These are phyloP conservation scores for Parotocinclus haroldoi DNA, from an alignment of 2,797 vertebrate species.

Conservation along the genomic window DNA sequence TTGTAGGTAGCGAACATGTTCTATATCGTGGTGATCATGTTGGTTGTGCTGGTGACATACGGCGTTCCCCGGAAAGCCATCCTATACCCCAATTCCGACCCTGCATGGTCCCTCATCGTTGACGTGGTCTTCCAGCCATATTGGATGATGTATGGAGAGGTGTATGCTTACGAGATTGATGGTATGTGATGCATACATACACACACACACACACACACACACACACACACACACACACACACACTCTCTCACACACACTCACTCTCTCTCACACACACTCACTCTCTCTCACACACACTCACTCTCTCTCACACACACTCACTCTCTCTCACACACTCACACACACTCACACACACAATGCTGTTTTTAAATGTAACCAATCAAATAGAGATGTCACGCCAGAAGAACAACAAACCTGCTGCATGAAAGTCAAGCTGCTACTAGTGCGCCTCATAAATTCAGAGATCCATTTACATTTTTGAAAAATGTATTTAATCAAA, in stretches of 20 bases:
- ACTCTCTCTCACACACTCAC: no score
- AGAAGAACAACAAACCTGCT: not conserved
- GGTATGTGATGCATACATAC: no score
- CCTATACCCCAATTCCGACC: slow-evolving; percentile 84
- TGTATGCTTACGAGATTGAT: slow-evolving; percentile 98
- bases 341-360: no score
- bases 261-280: no score
- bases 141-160: slow-evolving; percentile 99
- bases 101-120: slow-evolving; percentile 90
- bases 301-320: no score
- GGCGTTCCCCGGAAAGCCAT: slow-evolving; percentile 96
- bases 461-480: not conserved
- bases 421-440: no score
- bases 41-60: slow-evolving; percentile 91
- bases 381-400: not conserved
- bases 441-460: no score
- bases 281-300: no score
- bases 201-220: no score
- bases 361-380: no score
- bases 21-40: slow-evolving; percentile 98
- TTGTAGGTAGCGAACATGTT: slow-evolving; percentile 97
- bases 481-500: not conserved
- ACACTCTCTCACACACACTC: no score
- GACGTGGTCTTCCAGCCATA: slow-evolving; percentile 97
- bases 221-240: no score